These are phyloP conservation scores for Epistrophe grossulariae DNA, from an alignment of 2,888 invertebrate species.

Conservation along the genomic window DNA sequence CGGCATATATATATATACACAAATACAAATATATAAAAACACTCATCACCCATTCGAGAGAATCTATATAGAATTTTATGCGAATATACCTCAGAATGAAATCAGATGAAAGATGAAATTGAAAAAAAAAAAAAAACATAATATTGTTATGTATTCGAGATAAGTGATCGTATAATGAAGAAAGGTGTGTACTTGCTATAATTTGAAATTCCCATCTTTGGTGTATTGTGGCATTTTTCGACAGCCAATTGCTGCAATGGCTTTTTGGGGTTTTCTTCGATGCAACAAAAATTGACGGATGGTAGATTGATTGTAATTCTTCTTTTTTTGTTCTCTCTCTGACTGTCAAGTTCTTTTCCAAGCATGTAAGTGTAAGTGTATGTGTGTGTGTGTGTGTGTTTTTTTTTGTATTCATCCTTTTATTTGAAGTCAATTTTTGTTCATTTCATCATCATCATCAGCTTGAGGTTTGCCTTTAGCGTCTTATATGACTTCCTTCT, in stretches of 20 bases:
- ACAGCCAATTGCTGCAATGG: slow-evolving; percentile 53
- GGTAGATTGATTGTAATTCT: slow-evolving; percentile 70
- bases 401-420: slow-evolving; percentile 19
- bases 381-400: not conserved
- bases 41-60: slow-evolving; percentile 6
- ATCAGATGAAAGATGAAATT: slow-evolving; percentile 57
- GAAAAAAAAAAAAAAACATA: slow-evolving; percentile 14
- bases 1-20: not conserved
- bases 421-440: slow-evolving; percentile 43
- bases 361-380: not conserved
- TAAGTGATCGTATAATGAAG: slow-evolving; percentile 76
- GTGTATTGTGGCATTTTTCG: slow-evolving; percentile 73
- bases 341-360: slow-evolving; percentile 7
- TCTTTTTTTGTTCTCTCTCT: not conserved
- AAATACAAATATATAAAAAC: not conserved
- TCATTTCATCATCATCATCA: slow-evolving; percentile 38
- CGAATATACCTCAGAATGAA: slow-evolving; percentile 63
- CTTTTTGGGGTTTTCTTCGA: slow-evolving; percentile 52
- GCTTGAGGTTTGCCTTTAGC: slow-evolving; percentile 1
- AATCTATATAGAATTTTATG: slow-evolving; percentile 64
- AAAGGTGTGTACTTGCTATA: slow-evolving; percentile 76
- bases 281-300: slow-evolving; percentile 68
- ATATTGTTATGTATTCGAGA: slow-evolving; percentile 71
- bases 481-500: slow-evolving; percentile 6
- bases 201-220: slow-evolving; percentile 76